Evolutionary conservation across 1,140 invertebrate species (phyloP), one percentile per base, ranked within the genome.

Genomic region (Hylaeus anthracinus): DNA sequence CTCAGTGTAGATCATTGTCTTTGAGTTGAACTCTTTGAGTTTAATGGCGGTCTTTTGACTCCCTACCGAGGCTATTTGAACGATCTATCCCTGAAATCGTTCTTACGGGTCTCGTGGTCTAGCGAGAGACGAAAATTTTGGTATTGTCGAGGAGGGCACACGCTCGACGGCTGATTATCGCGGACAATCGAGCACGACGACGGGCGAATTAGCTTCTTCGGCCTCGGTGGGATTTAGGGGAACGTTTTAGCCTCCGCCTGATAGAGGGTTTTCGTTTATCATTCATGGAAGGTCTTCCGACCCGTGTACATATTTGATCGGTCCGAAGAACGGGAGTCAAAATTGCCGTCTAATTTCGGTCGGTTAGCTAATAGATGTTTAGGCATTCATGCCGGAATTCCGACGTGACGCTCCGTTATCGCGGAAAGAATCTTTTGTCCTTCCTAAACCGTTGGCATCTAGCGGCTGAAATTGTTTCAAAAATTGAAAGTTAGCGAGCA

Each of bases 291-390:
- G 64, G 55, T 10, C 53, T 69, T 67, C 56, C 64, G 64, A 69
- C 63, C 37, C 64, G 64, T 74, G 79, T 67, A 67, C 74, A 81
- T 81, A 77, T 77, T 77, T 77, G 74, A 75, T 51, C 74, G 51
- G 26, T 14, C 3, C 60, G 79, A 64, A 51, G 64, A 81, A 76
- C 64, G 56, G 37, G 72, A 56, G 48, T 39, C 37, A 75, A 75
- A 81, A 81, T 75, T 76, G 55, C 72, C 12, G 48, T 81, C 58
- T 81, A 76, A 81, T 75, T 76, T 75, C 45, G 37, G 8, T 5
- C 41, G 45, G 64, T 76, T 76, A 81, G 70, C 77, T 72, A 56
- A 72, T 72, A 39, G 58, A 39, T 56, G 58, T 26, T 79, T 26
- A 73, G 66, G 37, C 15, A 79, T 79, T 79, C 61, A 73, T 14